Base-by-base conservation (phyloP, 2,797 vertebrate species). In the Argyrosomus regius region DNA sequence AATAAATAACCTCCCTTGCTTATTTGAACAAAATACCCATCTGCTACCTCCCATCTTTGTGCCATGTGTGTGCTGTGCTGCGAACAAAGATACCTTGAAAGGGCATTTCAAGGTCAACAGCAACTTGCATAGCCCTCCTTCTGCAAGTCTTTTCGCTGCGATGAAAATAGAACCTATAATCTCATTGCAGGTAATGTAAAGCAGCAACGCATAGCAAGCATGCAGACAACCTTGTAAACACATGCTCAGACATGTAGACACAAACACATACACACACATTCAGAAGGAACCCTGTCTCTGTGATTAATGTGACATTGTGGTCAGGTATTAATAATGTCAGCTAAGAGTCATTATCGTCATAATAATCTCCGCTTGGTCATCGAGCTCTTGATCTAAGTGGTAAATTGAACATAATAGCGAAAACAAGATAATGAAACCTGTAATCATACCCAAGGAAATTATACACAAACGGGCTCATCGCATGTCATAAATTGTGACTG, bases 131-230 rank as follows among this genome's bases (percentile, higher is more conserved):
- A 8, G 46, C 1, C 0, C 41, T 60, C 10, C 17, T 9, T 57
- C 56, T 31, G 49, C 66, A 49, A 49, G 52, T 45, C 28, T 72
- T 45, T 58, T 46, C 22, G 39, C 53, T 22, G 48, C 45, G 52
- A 70, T 63, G 73, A 62, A 81, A 65, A 78, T 64, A 70, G 39
- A 57, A 61, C 14, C 31, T 12, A 17, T 84, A 82, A 90, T 83
- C 79, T 89, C 66, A 79, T 85, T 88, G 86, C 54, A 70, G 61
- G 69, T 65, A 77, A 83, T 80, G 49, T 61, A 82, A 83, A 82
- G 69, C 84, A 80, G 53, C 7, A 67, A 80, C 81, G 82, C 81
- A 81, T 65, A 77, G 60, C 65, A 72, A 72, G 69, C 62, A 73
- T 18, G 61, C 66, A 65, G 48, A 35, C 64, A 74, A 66, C 56